Base-by-base conservation (phyloP, 2,113 vertebrate genomes). In the Nycticebus coucang region DNA sequence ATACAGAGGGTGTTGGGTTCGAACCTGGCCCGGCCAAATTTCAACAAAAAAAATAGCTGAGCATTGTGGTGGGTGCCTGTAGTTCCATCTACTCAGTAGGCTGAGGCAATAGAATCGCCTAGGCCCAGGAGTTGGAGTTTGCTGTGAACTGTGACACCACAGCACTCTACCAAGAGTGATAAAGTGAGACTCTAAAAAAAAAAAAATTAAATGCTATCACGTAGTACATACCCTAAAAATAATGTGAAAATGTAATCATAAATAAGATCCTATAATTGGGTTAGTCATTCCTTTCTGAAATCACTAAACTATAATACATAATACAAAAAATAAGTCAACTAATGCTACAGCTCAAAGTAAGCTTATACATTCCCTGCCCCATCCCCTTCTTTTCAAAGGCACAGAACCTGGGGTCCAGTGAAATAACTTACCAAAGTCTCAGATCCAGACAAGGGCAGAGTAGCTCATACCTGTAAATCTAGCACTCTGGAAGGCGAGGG, bases 281-380 rank as follows among this genome's bases (percentile, higher is more conserved):
- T 75, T 83, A 89, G 57, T 68, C 60, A 89, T 92, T 93, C 21
- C 80, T 91, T 94, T 93, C 57, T 24, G n/a, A 95, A 91, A 93
- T 53, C 24, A 21, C 55, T 80, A 80, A 92, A 84, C 30, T 83
- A 81, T 6, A 90, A 72, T n/a, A 90, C 14, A 30, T 21, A 89
- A 60, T 80, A 6, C 13, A 45, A 77, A 80, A 84, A 66, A 60
- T 45, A 84, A 35, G 10, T 53, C 53, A 57, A n/a, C 64, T 50
- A 81, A 71, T 83, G 13, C 90, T 87, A 71, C 30, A 91, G 71
- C 19, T 79, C 14, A 95, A 93, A 83, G 84, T 86, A 45, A 83
- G 41, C 21, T 89, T 64, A 91, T 7, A 84, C 35, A 59, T 82
- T 28, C 17, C 12, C 57, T 89, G 64, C 14, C 14, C 24, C 6